Percentiles rank a stretch among this genome's conserved stretches.
Conservation (phyloP, 1,140 invertebrate species). For the Meteorus sp. region DNA sequence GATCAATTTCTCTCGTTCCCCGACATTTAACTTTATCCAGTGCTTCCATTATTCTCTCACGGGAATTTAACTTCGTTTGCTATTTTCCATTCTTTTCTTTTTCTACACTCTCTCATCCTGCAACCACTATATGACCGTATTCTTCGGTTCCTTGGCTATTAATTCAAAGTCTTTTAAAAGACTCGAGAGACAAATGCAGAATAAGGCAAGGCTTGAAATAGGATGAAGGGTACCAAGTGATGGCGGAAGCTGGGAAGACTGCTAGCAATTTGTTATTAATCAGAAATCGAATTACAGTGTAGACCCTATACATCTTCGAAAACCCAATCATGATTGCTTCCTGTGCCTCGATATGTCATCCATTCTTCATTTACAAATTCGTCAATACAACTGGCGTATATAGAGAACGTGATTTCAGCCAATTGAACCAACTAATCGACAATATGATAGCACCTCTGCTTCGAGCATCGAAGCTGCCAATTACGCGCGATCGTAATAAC, state of each 20-base stretch:
- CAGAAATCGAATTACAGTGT: too few relatives aligned
- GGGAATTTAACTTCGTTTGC: conserved; percentile 39
- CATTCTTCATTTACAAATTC: neutral
- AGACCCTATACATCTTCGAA: too few relatives aligned
- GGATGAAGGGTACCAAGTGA: too few relatives aligned
- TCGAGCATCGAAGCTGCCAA: neutral
- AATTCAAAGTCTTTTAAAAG: conserved; percentile 14
- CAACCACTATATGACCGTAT: neutral
- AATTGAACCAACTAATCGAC: conserved; percentile 19
- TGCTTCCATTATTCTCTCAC: conserved; percentile 34
- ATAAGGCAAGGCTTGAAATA: neutral
- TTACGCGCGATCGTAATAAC: conserved; percentile 6
- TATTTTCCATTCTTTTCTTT: conserved; percentile 18
- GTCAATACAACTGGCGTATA: conserved; percentile 4
- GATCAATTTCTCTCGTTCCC: conserved; percentile 7
- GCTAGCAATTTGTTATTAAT: too few relatives aligned
- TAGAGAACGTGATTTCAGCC: conserved; percentile 13
- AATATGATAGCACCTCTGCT: neutral
- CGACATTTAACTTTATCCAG: conserved; percentile 2
- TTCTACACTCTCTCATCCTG: conserved; percentile 2
- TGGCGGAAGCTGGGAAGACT: too few relatives aligned
- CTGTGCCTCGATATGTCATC: conserved; percentile 9
- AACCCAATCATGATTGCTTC: conserved; percentile 11
- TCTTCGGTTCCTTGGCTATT: neutral
- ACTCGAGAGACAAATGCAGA: neutral